Conservation (phyloP, 2,113 vertebrate genomes). For the Ophiodon elongatus region DNA sequence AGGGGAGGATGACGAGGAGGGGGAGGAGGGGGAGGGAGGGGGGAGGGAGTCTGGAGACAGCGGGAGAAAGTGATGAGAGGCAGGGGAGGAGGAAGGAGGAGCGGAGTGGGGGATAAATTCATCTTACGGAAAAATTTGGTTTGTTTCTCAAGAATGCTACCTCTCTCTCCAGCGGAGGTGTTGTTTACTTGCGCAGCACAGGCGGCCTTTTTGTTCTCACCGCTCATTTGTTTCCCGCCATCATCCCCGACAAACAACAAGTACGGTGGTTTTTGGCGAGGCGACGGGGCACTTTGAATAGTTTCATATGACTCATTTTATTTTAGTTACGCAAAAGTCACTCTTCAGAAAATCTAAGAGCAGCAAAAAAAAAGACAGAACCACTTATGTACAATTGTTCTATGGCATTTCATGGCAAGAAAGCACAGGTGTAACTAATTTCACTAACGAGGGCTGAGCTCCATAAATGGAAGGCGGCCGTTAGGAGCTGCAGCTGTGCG, state of each 20-base stretch:
- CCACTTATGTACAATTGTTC: not conserved
- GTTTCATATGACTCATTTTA: not conserved
- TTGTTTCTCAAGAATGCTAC: slow-evolving; percentile 38
- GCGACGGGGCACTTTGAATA: not conserved
- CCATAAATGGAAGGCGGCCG: not conserved
- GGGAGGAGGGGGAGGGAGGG: slow-evolving; percentile 24
- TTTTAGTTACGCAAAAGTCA: not conserved
- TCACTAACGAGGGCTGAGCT: slow-evolving; percentile 7
- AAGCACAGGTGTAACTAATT: not conserved
- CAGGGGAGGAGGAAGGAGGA: slow-evolving; percentile 19
- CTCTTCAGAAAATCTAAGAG: not conserved
- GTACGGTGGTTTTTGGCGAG: not conserved
- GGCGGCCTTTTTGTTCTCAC: not conserved
- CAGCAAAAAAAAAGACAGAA: not conserved
- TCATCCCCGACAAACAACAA: slow-evolving; percentile 23
- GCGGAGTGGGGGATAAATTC: slow-evolving; percentile 25
- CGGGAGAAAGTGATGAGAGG: slow-evolving; percentile 31
- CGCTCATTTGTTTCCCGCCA: not conserved
- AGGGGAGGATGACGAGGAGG: slow-evolving; percentile 18
- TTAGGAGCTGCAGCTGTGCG: slow-evolving; percentile 6
- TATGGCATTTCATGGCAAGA: not conserved
- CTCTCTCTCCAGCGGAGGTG: slow-evolving; percentile 14
- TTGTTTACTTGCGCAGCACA: slow-evolving; percentile 42
- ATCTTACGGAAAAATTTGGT: slow-evolving; percentile 41
- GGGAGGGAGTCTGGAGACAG: not conserved